These are phyloP conservation scores for Catharus minimus DNA, from an alignment of 2,113 vertebrate genomes.

Conservation along the genomic window DNA sequence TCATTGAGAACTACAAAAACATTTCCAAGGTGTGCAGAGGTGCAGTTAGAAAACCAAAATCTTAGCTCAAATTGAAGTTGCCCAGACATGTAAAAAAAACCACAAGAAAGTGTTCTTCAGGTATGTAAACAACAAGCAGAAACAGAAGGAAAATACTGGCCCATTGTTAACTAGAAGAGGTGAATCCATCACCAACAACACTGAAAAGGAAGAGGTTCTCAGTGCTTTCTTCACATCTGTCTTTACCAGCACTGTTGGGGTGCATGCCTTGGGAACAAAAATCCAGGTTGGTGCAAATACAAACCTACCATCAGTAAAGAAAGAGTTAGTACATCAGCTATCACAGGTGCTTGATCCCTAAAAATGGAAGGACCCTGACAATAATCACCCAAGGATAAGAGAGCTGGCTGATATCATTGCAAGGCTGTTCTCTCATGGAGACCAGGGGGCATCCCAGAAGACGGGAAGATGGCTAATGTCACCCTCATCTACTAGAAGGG, in stretches of 20 bases:
- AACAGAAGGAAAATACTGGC: not conserved
- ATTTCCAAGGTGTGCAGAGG: not conserved
- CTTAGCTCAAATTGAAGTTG: not conserved
- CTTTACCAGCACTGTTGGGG: not conserved
- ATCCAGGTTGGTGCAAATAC: not conserved
- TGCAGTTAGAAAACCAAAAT: not conserved
- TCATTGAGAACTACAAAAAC: not conserved
- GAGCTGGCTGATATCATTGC: not conserved
- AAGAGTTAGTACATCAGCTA: not conserved
- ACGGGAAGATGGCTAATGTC: not conserved
- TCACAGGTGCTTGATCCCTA: not conserved
- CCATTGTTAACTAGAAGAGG: not conserved
- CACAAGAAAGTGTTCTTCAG: not conserved
- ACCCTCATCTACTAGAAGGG: not conserved
- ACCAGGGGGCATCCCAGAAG: not conserved
- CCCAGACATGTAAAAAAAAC: not conserved
- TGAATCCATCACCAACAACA: not conserved
- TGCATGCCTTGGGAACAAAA: not conserved
- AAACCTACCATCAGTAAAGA: not conserved
- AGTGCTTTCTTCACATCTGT: not conserved
- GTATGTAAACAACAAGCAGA: not conserved
- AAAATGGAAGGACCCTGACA: not conserved
- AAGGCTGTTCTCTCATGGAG: not conserved
- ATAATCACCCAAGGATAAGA: not conserved
- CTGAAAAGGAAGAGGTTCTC: not conserved